Evolutionary conservation across 2,797 vertebrate genomes (phyloP).

Genomic region (Microctenopoma steveboyesi): DNA sequence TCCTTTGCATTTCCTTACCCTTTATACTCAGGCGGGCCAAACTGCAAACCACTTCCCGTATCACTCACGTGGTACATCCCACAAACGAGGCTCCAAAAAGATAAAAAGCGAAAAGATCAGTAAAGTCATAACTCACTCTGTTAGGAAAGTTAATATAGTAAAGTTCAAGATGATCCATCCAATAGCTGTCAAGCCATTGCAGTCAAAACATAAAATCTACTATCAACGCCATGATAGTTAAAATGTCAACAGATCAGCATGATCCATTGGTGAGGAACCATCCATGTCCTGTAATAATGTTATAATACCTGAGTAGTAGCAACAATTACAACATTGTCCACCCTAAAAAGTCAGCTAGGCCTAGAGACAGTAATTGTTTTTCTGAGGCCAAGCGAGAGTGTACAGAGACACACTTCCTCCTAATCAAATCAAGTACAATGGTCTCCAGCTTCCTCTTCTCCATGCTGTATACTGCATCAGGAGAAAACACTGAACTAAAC

Average conservation of each 20-base stretch:
- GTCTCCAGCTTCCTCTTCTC: slow-evolving; percentile 65
- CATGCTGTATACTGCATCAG: slow-evolving; percentile 49
- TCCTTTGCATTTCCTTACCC: no score
- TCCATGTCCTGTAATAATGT: slow-evolving; percentile 1
- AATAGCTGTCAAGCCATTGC: not conserved
- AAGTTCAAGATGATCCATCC: not conserved
- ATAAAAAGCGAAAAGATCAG: no score
- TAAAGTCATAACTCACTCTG: not conserved
- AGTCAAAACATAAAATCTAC: not conserved
- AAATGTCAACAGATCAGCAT: not conserved
- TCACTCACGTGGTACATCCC: no score
- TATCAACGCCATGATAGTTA: not conserved
- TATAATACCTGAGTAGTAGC: slow-evolving; percentile 19
- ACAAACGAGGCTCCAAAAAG: no score
- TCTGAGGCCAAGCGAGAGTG: slow-evolving; percentile 73
- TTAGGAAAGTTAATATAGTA: not conserved
- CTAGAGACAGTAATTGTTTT: slow-evolving; percentile 67
- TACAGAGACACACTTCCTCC: slow-evolving; percentile 69
- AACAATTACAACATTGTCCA: slow-evolving; percentile 20
- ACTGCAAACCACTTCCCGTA: no score
- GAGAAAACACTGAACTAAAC: slow-evolving; percentile 73
- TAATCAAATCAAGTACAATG: slow-evolving; percentile 71
- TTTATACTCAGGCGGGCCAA: no score
- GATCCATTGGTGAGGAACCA: not conserved
- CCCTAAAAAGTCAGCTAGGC: slow-evolving; percentile 46